phyloP scores from a whole-genome alignment of 2,113 vertebrate genomes.

The Actenoides hombroni region DNA sequence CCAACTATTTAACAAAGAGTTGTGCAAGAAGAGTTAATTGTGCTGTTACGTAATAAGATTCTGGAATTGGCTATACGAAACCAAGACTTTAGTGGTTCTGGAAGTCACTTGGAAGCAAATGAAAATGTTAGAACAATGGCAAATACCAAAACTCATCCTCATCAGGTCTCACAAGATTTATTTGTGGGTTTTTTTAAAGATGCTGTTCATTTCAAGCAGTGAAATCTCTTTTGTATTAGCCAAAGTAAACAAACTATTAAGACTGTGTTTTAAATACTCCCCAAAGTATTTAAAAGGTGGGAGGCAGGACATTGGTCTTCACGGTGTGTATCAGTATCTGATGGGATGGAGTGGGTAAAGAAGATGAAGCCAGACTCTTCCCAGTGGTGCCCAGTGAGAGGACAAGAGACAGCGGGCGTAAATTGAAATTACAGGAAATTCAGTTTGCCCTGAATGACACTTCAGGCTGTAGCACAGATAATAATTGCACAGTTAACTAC shows the following conservation, averaged over 20 bases:
- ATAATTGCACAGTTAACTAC: background rate
- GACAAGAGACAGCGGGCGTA: background rate
- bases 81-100: background rate
- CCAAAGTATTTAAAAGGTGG: background rate
- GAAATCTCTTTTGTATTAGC: background rate
- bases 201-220: background rate
- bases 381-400: background rate
- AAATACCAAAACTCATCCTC: background rate
- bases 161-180: background rate
- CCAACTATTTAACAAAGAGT: background rate
- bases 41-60: background rate
- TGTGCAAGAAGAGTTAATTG: background rate
- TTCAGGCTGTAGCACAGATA: background rate
- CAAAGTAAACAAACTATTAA: background rate
- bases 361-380: background rate
- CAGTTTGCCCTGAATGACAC: background rate
- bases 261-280: background rate
- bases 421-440: background rate
- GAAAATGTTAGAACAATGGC: background rate
- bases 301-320: background rate
- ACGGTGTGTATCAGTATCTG: background rate
- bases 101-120: background rate
- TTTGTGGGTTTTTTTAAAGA: background rate
- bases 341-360: background rate
- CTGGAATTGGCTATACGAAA: background rate